Percentiles rank a stretch among this genome's conserved stretches.
These are phyloP conservation scores for Sarotherodon lohbergeri DNA, from an alignment of 2,113 vertebrate genomes.

Conservation along the genomic window DNA sequence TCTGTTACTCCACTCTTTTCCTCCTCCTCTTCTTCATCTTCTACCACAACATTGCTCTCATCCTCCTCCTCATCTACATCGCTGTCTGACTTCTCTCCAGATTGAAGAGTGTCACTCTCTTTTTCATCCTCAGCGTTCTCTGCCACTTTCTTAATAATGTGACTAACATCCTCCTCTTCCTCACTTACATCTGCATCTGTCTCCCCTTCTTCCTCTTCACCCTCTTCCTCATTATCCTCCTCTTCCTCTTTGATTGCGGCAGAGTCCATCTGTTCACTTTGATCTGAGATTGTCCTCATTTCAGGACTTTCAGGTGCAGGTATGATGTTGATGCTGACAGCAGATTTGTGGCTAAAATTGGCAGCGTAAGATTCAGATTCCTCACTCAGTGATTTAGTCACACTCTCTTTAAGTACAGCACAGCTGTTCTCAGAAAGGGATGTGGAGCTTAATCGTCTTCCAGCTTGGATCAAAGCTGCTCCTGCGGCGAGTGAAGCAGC, in stretches of 20 bases:
- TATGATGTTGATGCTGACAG: conserved; percentile 45
- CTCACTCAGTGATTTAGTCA: neutral
- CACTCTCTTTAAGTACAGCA: neutral
- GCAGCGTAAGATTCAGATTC: neutral
- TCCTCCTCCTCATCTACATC: neutral
- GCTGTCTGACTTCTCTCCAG: neutral
- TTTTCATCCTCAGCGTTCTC: neutral
- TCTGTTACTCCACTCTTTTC: neutral
- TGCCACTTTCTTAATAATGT: neutral
- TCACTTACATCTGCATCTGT: neutral
- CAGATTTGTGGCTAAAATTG: neutral
- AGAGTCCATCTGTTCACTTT: neutral
- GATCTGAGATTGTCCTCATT: neutral
- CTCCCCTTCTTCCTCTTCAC: neutral
- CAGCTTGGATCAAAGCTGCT: neutral
- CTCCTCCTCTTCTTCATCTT: conserved; percentile 2
- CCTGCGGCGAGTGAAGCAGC: conserved; percentile 34
- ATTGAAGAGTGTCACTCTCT: conserved; percentile 16
- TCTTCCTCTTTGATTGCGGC: neutral
- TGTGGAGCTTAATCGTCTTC: neutral
- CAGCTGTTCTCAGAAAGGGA: neutral
- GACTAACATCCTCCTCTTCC: conserved; percentile 6
- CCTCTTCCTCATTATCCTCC: neutral
- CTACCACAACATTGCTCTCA: neutral
- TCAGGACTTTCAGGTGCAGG: conserved; percentile 7